A percentile compares a stretch with the other conserved stretches of the same genome.
phyloP scores from a whole-genome alignment of 2,888 invertebrate genomes.

The Ennomos erosarius region DNA sequence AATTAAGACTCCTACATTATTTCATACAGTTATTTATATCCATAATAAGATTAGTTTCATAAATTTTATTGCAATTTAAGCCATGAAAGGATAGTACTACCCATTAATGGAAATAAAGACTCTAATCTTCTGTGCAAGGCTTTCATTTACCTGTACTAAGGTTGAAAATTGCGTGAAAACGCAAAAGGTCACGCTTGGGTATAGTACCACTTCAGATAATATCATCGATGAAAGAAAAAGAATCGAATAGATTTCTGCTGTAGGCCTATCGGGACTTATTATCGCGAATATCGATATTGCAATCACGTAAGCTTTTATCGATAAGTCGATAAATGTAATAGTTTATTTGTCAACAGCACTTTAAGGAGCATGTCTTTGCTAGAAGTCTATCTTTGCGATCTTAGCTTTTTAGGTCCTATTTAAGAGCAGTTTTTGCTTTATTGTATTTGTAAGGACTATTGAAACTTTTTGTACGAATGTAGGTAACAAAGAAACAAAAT shows the following conservation, averaged over 20 bases:
- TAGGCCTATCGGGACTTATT: conserved; percentile 33
- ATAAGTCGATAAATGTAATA: conserved; percentile 29
- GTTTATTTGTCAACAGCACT: conserved; percentile 32
- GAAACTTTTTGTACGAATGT: no score
- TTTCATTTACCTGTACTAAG: conserved; percentile 16
- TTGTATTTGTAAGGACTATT: no score
- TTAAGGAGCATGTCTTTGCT: conserved; percentile 29
- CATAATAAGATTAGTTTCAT: conserved; percentile 30
- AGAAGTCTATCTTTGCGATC: conserved; percentile 20
- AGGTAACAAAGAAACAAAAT: no score
- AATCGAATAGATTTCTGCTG: conserved; percentile 30
- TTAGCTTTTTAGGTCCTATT: conserved; percentile 16
- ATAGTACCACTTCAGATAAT: conserved; percentile 33
- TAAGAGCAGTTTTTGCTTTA: conserved; percentile 13
- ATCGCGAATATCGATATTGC: conserved; percentile 43
- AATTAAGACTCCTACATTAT: conserved; percentile 19
- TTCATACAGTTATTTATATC: conserved; percentile 24
- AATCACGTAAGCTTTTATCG: conserved; percentile 43
- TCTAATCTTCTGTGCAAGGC: conserved; percentile 15
- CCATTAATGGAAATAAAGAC: conserved; percentile 22
- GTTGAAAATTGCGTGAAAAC: conserved; percentile 16
- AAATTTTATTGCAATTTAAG: conserved; percentile 29
- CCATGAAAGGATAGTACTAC: conserved; percentile 30
- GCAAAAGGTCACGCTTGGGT: conserved; percentile 25
- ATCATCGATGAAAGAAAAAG: conserved; percentile 29